Conservation (phyloP, 2,888 invertebrate genomes). For the Iphiclides podalirius region DNA sequence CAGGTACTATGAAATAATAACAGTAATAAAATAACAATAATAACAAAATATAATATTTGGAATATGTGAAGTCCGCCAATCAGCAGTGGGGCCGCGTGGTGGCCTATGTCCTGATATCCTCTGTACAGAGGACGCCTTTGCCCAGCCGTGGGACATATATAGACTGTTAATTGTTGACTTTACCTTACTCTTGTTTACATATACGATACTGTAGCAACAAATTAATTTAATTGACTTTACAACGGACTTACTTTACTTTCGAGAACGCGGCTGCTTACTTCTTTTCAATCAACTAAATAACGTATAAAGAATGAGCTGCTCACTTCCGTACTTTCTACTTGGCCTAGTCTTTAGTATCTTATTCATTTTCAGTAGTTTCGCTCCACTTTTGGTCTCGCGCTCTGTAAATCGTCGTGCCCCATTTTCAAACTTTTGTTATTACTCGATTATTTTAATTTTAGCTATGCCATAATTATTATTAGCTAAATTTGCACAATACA, state of each 20-base stretch:
- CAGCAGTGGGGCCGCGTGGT: too few relatives aligned
- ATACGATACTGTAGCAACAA: too few relatives aligned
- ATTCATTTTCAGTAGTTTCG: conserved; percentile 20
- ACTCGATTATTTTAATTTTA: conserved; percentile 17
- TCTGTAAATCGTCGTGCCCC: conserved; percentile 17
- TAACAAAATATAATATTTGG: too few relatives aligned
- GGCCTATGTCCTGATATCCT: too few relatives aligned
- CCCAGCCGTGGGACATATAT: too few relatives aligned
- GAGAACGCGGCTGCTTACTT: not conserved
- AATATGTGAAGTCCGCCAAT: too few relatives aligned
- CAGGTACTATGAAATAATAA: too few relatives aligned
- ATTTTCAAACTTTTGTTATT: conserved; percentile 21
- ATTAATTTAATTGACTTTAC: not conserved
- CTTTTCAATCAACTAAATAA: conserved; percentile 16
- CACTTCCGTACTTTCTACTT: conserved; percentile 17
- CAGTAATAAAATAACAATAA: too few relatives aligned
- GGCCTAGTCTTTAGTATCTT: conserved; percentile 19
- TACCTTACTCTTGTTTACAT: too few relatives aligned
- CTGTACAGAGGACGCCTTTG: too few relatives aligned
- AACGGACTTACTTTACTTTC: too few relatives aligned
- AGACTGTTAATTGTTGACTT: too few relatives aligned
- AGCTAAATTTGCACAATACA: not conserved
- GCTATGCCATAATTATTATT: conserved; percentile 4
- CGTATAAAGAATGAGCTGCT: conserved; percentile 11
- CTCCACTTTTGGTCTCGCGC: conserved; percentile 19